These are phyloP conservation scores for Tokudaia muenninki DNA, from an alignment of 2,797 vertebrate genomes.

Conservation along the genomic window DNA sequence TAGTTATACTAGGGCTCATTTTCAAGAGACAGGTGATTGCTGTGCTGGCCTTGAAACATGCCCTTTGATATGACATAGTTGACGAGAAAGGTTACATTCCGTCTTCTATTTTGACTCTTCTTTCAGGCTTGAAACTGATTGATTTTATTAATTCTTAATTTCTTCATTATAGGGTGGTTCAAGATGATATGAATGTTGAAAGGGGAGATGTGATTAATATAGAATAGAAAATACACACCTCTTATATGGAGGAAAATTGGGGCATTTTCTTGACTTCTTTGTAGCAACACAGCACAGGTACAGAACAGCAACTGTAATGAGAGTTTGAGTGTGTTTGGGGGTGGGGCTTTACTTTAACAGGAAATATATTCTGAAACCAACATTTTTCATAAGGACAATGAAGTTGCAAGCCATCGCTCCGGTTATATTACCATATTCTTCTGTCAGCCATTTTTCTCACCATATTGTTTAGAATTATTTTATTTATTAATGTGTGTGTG, in stretches of 20 bases:
- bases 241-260: background rate
- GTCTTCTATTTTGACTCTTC: slow-evolving; percentile 65
- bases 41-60: slow-evolving; percentile 3
- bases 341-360: background rate
- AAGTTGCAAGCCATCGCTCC: background rate
- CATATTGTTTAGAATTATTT: background rate
- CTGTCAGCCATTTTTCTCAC: background rate
- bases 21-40: slow-evolving; percentile 13
- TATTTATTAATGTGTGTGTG: background rate
- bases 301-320: background rate
- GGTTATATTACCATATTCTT: background rate
- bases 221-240: background rate
- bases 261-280: background rate
- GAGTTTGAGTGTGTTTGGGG: background rate
- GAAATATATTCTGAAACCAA: background rate
- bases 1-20: background rate
- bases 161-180: background rate
- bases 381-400: background rate
- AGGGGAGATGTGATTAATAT: background rate
- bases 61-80: background rate
- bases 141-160: slow-evolving; percentile 58
- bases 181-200: background rate
- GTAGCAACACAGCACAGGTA: background rate
- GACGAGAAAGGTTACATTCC: background rate
- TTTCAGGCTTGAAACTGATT: background rate